Conservation (phyloP, 2,888 invertebrate species). For the Drosophila meridionalis region DNA sequence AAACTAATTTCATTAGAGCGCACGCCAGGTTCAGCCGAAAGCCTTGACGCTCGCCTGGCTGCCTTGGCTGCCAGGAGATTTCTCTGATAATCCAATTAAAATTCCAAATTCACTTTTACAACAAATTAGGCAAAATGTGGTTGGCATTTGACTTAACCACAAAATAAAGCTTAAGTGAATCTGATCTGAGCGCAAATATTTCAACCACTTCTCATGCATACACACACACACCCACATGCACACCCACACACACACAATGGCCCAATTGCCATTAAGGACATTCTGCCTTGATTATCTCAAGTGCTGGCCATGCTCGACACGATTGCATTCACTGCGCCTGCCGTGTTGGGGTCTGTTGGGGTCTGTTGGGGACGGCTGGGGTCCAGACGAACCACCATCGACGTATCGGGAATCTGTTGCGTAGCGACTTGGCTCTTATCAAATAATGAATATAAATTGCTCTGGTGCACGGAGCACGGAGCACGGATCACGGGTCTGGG, state of each 20-base stretch:
- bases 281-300: conserved; percentile 25
- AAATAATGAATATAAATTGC: conserved; percentile 65
- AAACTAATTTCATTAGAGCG: neutral
- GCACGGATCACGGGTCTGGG: too few species aligned
- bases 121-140: neutral
- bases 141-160: neutral
- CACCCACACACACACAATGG: neutral
- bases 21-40: neutral
- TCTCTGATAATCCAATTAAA: neutral
- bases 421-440: conserved; percentile 11
- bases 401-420: conserved; percentile 2
- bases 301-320: conserved; percentile 5
- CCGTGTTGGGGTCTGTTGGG: too few species aligned
- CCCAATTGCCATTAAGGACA: conserved; percentile 2
- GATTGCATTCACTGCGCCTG: conserved; percentile 17
- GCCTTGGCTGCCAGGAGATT: neutral
- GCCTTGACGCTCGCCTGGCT: neutral
- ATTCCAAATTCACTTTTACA: neutral
- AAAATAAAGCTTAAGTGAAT: neutral
- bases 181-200: conserved; percentile 2
- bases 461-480: conserved; percentile 2
- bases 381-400: neutral
- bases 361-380: neutral
- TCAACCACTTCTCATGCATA: neutral
- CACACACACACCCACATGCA: neutral